Evolutionary conservation across 2,797 vertebrate species (phyloP).

Genomic region (Sternarchorhynchus goeldii): DNA sequence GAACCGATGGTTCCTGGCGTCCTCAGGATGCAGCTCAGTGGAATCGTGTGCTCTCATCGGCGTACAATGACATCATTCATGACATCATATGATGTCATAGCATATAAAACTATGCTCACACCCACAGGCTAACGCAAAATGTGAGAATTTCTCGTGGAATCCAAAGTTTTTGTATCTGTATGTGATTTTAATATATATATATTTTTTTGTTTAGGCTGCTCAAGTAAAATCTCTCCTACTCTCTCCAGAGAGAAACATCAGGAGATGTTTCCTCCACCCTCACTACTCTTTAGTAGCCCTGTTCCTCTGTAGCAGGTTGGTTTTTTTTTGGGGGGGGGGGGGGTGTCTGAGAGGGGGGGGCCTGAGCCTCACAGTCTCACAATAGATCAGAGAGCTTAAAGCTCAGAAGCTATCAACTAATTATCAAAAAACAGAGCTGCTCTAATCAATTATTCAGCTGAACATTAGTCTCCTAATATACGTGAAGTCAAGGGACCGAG

Average conservation of each 20-base stretch:
- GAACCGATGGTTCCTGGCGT: background rate
- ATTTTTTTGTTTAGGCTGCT: constrained; percentile 16
- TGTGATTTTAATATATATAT: background rate
- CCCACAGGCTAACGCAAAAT: background rate
- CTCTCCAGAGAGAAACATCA: constrained; percentile 20
- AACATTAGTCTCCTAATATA: constrained; percentile 88
- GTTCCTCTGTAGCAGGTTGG: constrained; percentile 57
- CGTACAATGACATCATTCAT: background rate
- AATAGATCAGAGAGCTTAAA: constrained; percentile 79
- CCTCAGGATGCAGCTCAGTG: background rate
- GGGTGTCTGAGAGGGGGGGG: too few species aligned
- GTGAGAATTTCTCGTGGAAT: constrained; percentile 13
- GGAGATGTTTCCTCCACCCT: constrained; percentile 43
- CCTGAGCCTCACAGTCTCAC: constrained; percentile 63
- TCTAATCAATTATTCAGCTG: constrained; percentile 97
- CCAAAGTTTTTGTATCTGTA: background rate
- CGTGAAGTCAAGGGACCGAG: constrained; percentile 78
- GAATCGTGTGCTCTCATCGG: background rate
- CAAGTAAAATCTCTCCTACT: background rate
- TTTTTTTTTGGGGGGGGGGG: background rate
- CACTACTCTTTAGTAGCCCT: constrained; percentile 57
- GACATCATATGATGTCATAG: background rate
- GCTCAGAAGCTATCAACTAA: constrained; percentile 89
- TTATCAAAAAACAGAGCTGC: constrained; percentile 86
- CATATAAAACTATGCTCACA: background rate